Percentiles rank a stretch among this genome's conserved stretches.
Evolutionary conservation across 2,888 invertebrate genomes (phyloP).

Genomic region (Pegoplata infirma): DNA sequence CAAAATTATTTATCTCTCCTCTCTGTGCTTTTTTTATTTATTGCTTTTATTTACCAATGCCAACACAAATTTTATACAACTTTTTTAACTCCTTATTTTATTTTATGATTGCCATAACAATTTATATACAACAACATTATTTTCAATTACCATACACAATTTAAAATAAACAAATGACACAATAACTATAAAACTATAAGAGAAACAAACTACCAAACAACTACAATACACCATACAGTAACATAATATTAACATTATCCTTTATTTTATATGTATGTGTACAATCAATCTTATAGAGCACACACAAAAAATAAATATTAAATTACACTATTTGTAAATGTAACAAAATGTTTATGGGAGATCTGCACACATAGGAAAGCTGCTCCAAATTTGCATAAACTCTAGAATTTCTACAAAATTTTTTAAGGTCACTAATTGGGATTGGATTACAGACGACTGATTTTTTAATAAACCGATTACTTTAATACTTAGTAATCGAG

Average conservation of each 20-base stretch:
- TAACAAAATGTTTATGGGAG: background rate
- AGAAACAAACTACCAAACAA: background rate
- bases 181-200: conserved; percentile 8
- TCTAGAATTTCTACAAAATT: too few species aligned
- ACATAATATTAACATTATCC: conserved; percentile 34
- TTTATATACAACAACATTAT: conserved; percentile 50
- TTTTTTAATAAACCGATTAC: too few species aligned
- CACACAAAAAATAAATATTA: background rate
- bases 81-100: background rate
- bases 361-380: background rate
- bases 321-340: background rate
- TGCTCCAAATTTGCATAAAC: too few species aligned
- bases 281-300: background rate
- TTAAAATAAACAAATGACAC: conserved; percentile 43
- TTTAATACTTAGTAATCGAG: too few species aligned
- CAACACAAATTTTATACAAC: background rate
- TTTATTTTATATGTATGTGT: conserved; percentile 9
- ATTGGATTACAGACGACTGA: too few species aligned
- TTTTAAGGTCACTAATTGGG: background rate
- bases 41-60: background rate
- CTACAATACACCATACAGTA: background rate
- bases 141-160: conserved; percentile 56
- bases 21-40: background rate
- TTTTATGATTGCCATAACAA: conserved; percentile 15
- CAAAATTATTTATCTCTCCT: too few species aligned